Percentiles rank a stretch among this genome's conserved stretches.
phyloP scores from a whole-genome alignment of 2,888 invertebrate genomes.

The Electrophaes corylata region DNA sequence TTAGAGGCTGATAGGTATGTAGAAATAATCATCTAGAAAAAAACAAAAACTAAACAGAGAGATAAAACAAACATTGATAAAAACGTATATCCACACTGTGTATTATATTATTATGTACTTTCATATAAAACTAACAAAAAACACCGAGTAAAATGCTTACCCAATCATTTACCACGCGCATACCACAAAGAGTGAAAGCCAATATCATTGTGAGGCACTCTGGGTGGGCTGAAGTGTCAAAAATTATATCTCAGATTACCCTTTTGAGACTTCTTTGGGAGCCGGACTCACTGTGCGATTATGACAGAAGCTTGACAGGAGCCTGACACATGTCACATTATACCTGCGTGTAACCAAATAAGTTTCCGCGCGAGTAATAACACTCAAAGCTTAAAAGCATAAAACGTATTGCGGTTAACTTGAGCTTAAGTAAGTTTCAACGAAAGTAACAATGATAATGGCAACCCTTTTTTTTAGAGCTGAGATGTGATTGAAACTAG shows the following conservation, averaged over 20 bases:
- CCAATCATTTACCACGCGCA: constrained; percentile 4
- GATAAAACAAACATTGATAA: no score
- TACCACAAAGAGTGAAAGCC: constrained; percentile 5
- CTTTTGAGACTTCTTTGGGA: constrained; percentile 13
- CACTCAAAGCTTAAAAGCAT: background rate
- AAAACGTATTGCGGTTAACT: background rate
- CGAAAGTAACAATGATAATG: background rate
- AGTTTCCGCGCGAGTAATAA: constrained; percentile 12
- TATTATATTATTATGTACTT: no score
- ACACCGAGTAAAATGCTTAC: constrained; percentile 2
- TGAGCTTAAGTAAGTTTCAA: background rate
- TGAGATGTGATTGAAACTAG: no score
- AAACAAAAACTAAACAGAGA: no score
- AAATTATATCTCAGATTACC: constrained; percentile 25
- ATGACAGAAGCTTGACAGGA: constrained; percentile 25
- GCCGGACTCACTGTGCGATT: constrained; percentile 18
- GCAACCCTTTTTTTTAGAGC: no score
- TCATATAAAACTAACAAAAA: background rate
- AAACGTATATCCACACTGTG: no score
- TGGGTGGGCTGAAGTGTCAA: constrained; percentile 24
- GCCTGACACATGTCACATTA: constrained; percentile 28
- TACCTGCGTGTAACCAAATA: constrained; percentile 18
- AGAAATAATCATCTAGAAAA: no score
- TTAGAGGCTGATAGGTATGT: no score
- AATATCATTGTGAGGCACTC: background rate